Conservation (phyloP, 64 coral and sea anemone species). For the Montipora efflorescens region DNA sequence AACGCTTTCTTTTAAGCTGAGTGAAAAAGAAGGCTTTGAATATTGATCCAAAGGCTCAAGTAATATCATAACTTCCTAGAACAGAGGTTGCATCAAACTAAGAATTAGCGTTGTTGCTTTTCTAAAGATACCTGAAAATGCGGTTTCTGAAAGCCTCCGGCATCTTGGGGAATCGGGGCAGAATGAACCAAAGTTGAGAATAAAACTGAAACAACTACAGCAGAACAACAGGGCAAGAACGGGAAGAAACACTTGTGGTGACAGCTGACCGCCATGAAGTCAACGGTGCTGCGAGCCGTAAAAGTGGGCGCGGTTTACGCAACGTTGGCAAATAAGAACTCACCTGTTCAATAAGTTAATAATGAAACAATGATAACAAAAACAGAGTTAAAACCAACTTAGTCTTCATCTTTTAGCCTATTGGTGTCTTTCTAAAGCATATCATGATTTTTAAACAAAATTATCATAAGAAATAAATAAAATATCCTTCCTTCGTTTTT, state of each 20-base stretch:
- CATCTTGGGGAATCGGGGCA: neutral
- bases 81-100: too few relatives aligned
- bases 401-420: neutral
- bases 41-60: too few relatives aligned
- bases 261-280: neutral
- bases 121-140: conserved; percentile 69
- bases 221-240: neutral
- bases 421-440: neutral
- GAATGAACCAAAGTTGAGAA: neutral
- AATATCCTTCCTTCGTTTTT: neutral
- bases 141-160: conserved; percentile 70
- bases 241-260: neutral
- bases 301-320: neutral
- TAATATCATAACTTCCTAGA: too few relatives aligned
- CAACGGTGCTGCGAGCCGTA: neutral
- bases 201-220: neutral
- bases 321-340: neutral
- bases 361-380: neutral
- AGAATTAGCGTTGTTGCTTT: neutral
- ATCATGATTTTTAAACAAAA: neutral
- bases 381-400: neutral
- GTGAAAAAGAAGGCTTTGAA: too few relatives aligned
- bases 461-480: neutral
- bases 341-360: conserved; percentile 34
- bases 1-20: too few relatives aligned